These are phyloP conservation scores for Coecobrya sp. DNA, from an alignment of 2,888 invertebrate genomes.

Conservation along the genomic window DNA sequence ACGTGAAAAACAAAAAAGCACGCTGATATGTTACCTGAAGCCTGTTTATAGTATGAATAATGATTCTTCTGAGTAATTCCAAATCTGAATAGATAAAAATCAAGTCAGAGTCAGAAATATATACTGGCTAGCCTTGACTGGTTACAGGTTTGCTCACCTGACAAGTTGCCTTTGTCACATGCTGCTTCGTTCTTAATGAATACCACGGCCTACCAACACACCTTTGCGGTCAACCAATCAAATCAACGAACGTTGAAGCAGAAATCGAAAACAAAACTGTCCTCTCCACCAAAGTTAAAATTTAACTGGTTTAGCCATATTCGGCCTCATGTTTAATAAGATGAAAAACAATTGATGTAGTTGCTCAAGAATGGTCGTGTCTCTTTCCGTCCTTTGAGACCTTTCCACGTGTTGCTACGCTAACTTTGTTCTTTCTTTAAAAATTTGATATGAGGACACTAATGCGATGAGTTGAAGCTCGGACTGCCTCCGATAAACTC, in stretches of 20 bases:
- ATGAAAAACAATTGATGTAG: not conserved
- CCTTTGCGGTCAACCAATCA: constrained; percentile 71
- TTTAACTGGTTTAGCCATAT: not conserved
- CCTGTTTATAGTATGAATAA: not conserved
- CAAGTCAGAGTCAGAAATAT: not conserved
- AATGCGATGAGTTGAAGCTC: not conserved
- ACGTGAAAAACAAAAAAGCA: too few species aligned
- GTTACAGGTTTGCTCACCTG: constrained; percentile 43
- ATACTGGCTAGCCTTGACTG: constrained; percentile 73
- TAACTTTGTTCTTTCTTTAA: not conserved
- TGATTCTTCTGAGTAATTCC: not conserved
- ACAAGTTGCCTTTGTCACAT: constrained; percentile 28
- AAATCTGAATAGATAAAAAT: not conserved
- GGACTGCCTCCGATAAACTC: constrained; percentile 10
- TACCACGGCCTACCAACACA: constrained; percentile 54
- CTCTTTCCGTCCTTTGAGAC: not conserved
- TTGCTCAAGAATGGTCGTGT: not conserved
- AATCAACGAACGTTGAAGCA: not conserved
- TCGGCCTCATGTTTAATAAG: not conserved
- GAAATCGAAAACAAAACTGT: not conserved
- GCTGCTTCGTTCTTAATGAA: not conserved
- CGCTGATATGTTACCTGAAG: not conserved
- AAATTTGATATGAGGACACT: too few species aligned
- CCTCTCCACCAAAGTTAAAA: not conserved
- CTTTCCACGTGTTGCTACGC: not conserved